Percentiles rank a stretch among this genome's conserved stretches.
phyloP scores from a whole-genome alignment of 2,797 vertebrate genomes.

The Tragelaphus eurycerus region DNA sequence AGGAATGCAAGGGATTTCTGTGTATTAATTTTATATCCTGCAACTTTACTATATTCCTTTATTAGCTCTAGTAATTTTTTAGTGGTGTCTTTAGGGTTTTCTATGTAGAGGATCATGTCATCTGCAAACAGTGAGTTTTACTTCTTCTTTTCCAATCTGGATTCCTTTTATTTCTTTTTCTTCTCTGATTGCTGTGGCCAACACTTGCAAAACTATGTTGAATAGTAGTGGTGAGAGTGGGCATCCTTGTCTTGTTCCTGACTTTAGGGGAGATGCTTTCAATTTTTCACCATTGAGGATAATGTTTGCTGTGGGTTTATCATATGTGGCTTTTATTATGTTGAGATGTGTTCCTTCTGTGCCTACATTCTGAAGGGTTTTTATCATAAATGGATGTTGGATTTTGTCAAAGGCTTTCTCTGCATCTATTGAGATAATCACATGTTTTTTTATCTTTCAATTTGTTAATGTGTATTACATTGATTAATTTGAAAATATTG shows the following conservation, averaged over 20 bases:
- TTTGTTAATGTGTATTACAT: neutral
- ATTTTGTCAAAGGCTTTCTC: neutral
- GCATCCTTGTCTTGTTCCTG: neutral
- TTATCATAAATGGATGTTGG: neutral
- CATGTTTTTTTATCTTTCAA: neutral
- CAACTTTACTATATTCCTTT: neutral
- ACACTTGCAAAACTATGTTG: neutral
- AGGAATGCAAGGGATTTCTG: neutral
- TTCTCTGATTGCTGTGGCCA: neutral
- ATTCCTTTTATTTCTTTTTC: neutral
- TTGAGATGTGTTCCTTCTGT: neutral
- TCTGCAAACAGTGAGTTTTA: neutral
- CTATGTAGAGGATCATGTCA: neutral
- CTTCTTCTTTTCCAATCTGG: neutral
- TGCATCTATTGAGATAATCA: neutral
- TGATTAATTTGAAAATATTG: neutral
- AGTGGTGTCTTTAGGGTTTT: neutral
- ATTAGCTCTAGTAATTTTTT: neutral
- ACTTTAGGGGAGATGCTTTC: neutral
- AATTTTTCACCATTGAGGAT: neutral
- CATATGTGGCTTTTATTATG: neutral
- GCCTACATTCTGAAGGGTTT: neutral
- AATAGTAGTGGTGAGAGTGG: neutral
- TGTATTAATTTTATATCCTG: neutral
- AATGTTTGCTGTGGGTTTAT: neutral